A percentile compares a stretch with the other conserved stretches of the same genome.
Conservation (phyloP, 2,888 invertebrate genomes). For the Hypercompe scribonia region DNA sequence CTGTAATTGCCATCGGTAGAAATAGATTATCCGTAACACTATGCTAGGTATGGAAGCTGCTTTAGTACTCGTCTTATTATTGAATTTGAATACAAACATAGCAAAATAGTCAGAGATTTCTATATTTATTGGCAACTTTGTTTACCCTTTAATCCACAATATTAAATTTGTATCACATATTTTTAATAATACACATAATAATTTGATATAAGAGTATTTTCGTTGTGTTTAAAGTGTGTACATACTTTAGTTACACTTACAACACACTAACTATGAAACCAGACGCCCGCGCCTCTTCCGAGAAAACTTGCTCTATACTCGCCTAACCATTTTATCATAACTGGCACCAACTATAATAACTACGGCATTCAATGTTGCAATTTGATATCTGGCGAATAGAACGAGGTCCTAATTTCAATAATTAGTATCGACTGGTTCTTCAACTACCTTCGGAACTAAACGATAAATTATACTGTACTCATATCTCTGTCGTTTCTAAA, state of each 20-base stretch:
- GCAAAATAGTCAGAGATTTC: not conserved
- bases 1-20: conserved; percentile 49
- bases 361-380: conserved; percentile 36
- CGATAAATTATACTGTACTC: not conserved
- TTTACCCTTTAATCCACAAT: no score
- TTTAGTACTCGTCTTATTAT: conserved; percentile 16
- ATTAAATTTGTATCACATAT: not conserved
- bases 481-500: not conserved
- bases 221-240: conserved; percentile 33
- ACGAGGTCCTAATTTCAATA: conserved; percentile 33
- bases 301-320: conserved; percentile 62
- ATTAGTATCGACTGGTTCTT: conserved; percentile 14
- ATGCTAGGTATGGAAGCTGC: conserved; percentile 31
- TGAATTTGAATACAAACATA: not conserved
- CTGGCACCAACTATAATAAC: conserved; percentile 27
- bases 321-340: conserved; percentile 37
- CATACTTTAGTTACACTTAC: conserved; percentile 39
- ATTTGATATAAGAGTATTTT: not conserved
- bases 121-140: not conserved
- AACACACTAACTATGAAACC: conserved; percentile 36
- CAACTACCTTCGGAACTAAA: not conserved
- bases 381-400: conserved; percentile 34
- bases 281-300: conserved; percentile 63
- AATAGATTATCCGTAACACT: conserved; percentile 40
- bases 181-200: not conserved